Evolutionary conservation across 2,888 invertebrate species (phyloP).

Genomic region (Onchidella celtica): DNA sequence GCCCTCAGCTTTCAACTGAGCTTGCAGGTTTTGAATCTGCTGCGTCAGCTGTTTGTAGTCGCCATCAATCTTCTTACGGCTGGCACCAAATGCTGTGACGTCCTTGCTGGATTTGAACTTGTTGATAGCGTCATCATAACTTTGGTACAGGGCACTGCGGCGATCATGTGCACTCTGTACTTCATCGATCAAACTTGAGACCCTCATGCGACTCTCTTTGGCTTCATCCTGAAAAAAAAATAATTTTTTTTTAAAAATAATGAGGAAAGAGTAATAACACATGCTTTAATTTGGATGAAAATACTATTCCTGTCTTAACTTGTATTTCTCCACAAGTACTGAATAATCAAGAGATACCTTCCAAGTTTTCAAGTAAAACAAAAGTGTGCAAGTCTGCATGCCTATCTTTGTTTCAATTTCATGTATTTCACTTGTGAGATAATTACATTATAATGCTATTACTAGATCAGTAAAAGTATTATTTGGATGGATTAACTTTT

Average conservation of each 20-base stretch:
- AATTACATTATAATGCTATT: too few species aligned
- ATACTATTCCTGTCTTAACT: too few species aligned
- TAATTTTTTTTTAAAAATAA: too few species aligned
- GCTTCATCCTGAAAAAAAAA: conserved; percentile 81
- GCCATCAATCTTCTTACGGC: conserved; percentile 83
- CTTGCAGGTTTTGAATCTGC: conserved; percentile 82
- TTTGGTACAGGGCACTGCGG: conserved; percentile 84
- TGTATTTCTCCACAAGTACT: not conserved
- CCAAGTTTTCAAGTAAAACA: not conserved
- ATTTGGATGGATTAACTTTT: too few species aligned
- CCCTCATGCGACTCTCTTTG: conserved; percentile 82
- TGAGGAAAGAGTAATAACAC: not conserved
- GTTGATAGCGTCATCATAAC: conserved; percentile 84
- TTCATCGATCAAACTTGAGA: conserved; percentile 82
- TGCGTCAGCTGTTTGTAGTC: conserved; percentile 84
- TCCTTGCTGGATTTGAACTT: conserved; percentile 85
- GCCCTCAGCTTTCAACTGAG: conserved; percentile 83
- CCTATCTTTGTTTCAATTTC: too few species aligned
- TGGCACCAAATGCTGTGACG: conserved; percentile 77
- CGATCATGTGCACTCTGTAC: conserved; percentile 84
- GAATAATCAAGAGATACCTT: not conserved
- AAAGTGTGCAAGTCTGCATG: too few species aligned
- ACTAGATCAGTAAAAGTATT: too few species aligned
- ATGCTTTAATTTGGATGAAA: not conserved
- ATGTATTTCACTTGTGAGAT: too few species aligned